Base-by-base conservation (phyloP, 2,888 invertebrate species). In the Drosophila percnosoma region DNA sequence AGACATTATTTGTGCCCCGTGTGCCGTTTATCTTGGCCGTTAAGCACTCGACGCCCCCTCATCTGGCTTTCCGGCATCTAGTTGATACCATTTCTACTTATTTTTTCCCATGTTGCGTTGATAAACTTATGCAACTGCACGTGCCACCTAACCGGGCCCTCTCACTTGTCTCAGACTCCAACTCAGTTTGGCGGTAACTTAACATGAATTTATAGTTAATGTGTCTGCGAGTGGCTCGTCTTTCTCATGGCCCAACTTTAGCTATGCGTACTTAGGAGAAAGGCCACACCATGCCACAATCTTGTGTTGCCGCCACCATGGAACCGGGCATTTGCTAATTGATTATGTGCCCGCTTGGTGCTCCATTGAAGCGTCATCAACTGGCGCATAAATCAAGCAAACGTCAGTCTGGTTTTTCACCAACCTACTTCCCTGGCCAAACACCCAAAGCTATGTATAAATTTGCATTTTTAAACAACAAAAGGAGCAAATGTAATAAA, bases 1-100 rank as follows among this genome's bases (percentile, higher is more conserved):
- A 91, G 90, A 90, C 91, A 91, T 91, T 91, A 91, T 90, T 92
- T 89, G 88, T 87, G 82, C 75, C 78, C 81, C 88, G 80, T 88
- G 87, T 81, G 89, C 81, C 78, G 89, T 87, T 87, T 89, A 87
- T 87, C 89, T 89, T 89, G 69, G 24, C 80, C 74, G 85, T 87
- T 86, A 82, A 89, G 89, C 87, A 87, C 87, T 85, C 79, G 69
- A 74, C 84, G 65, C 59, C 55, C 66, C 64, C 59, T 33, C 40
- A 58, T 42, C 55, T 73, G 51, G 57, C 82, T 70, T 73, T n/a
- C 52, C 52, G 42, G 42, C 64, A 64, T 55, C 38, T 52, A 27
- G 52, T 52, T 54, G 38, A 45, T 24, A 15, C 31, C 55, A 48
- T 49, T 60, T 53, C 34, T 58, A 68, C n/a, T 27, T 29, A 18